phyloP scores from a whole-genome alignment of 2,888 invertebrate species.

The Ectemnius lituratus region DNA sequence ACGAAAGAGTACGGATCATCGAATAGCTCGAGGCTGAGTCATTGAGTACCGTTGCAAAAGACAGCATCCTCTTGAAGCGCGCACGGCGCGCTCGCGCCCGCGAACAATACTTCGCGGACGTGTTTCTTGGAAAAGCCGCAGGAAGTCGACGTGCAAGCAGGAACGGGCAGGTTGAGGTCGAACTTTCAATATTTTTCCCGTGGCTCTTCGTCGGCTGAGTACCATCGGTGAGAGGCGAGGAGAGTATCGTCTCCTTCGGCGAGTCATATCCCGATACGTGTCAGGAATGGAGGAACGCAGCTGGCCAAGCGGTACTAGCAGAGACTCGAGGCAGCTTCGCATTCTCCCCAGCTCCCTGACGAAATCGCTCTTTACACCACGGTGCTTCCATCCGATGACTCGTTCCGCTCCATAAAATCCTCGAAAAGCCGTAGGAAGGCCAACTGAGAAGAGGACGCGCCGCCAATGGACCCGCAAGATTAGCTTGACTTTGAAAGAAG shows the following conservation, averaged over 20 bases:
- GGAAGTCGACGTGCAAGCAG: constrained; percentile 25
- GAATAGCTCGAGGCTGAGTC: constrained; percentile 32
- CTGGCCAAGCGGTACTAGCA: constrained; percentile 1
- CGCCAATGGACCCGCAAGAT: constrained; percentile 32
- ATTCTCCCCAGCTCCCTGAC: constrained; percentile 24
- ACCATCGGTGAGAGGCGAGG: constrained; percentile 2
- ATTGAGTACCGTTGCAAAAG: constrained; percentile 16
- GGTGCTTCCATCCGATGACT: constrained; percentile 26
- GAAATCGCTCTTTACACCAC: constrained; percentile 16
- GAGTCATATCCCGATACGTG: constrained; percentile 31
- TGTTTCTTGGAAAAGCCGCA: constrained; percentile 46
- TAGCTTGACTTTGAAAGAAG: constrained; percentile 40
- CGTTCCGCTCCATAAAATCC: constrained; percentile 43
- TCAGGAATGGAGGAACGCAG: constrained; percentile 30
- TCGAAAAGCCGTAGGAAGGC: constrained; percentile 36
- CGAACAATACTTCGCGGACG: constrained; percentile 34
- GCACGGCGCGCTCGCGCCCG: constrained; percentile 18
- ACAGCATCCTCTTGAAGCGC: constrained; percentile 17
- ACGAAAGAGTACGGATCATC: background rate
- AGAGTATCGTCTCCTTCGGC: constrained; percentile 10
- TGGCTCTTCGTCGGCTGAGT: background rate
- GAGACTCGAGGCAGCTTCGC: constrained; percentile 25
- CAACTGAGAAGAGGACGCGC: background rate
- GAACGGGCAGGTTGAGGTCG: constrained; percentile 2
- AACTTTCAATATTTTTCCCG: constrained; percentile 34